Evolutionary conservation across 2,113 vertebrate species (phyloP).

Genomic region (Capreolus pygargus): DNA sequence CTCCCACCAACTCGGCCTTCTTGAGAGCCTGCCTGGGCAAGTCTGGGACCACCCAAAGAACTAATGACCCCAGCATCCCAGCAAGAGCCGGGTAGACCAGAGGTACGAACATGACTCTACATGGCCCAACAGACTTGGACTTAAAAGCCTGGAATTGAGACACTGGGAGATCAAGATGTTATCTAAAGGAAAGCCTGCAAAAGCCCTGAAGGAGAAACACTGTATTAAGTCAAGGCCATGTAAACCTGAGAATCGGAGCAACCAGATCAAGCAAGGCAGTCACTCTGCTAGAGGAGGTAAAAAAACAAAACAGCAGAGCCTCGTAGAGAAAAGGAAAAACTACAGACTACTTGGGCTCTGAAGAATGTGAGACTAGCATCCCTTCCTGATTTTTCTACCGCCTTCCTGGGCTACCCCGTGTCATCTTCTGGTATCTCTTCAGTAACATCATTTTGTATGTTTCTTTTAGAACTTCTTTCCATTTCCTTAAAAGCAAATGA

Average conservation of each 20-base stretch:
- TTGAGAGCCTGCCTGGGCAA: neutral
- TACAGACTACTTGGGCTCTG: neutral
- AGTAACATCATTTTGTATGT: neutral
- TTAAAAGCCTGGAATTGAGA: neutral
- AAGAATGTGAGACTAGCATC: fast-evolving
- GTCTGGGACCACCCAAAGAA: neutral
- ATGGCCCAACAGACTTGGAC: neutral
- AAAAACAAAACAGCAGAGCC: neutral
- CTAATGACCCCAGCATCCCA: neutral
- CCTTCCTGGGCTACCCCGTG: fast-evolving
- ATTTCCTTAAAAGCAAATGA: neutral
- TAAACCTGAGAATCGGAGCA: neutral
- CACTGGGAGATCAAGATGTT: neutral
- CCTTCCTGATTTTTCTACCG: neutral
- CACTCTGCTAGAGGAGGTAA: neutral
- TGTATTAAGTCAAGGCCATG: neutral
- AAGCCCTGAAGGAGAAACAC: fast-evolving
- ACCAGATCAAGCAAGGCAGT: neutral
- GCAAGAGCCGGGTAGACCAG: neutral
- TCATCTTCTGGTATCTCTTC: neutral
- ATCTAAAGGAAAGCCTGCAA: no score
- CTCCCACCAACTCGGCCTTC: neutral
- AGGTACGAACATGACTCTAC: neutral
- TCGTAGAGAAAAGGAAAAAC: neutral
- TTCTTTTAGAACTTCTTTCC: neutral